Conservation (phyloP, 92 coral and sea anemone species). For the Palythoa grandiflora region DNA sequence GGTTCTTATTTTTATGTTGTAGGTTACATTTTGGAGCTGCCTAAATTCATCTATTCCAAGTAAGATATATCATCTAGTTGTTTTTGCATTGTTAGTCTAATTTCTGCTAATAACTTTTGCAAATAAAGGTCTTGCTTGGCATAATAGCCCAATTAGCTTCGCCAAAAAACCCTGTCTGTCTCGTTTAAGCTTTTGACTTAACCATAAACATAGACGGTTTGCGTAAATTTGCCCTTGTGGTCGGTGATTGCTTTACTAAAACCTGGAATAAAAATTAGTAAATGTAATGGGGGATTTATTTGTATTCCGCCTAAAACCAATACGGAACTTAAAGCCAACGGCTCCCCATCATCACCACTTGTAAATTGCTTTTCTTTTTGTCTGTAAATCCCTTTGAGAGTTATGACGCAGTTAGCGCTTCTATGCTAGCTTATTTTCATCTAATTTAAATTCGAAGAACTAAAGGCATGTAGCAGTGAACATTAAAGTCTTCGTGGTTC, state of each 20-base stretch:
- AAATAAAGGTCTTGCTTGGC: conserved; percentile 97
- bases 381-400: conserved; percentile 47
- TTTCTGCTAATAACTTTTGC: conserved; percentile 99
- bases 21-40: conserved; percentile 89
- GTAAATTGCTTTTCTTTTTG: conserved; percentile 29
- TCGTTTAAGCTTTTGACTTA: conserved; percentile 55
- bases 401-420: conserved; percentile 3
- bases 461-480: not conserved
- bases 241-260: conserved; percentile 25
- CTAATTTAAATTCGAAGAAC: not conserved
- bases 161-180: conserved; percentile 66
- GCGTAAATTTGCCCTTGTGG: conserved; percentile 22
- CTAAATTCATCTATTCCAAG: conserved; percentile 86
- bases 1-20: conserved; percentile 62
- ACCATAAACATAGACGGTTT: conserved; percentile 30
- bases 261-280: not conserved
- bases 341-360: conserved; percentile 34
- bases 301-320: conserved; percentile 8
- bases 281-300: not conserved
- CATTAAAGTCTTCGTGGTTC: conserved; percentile 7
- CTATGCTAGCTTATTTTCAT: not conserved
- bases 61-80: conserved; percentile 61
- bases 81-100: conserved; percentile 88
- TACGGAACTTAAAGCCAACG: not conserved
- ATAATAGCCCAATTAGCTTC: conserved; percentile 99